Conservation (phyloP, 2,888 invertebrate species). For the Microplitis deprimator region DNA sequence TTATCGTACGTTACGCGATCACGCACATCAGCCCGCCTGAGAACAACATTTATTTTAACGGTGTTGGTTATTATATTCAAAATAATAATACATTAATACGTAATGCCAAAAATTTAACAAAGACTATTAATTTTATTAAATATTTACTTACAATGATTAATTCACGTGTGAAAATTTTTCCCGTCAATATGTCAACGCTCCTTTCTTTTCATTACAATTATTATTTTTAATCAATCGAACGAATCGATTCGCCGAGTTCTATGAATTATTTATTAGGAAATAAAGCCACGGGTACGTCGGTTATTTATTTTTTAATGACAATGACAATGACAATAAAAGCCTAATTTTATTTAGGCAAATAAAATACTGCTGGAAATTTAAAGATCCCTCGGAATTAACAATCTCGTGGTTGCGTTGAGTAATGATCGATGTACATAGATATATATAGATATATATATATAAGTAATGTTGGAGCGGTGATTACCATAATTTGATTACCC, state of each 20-base stretch:
- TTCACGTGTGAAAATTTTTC: neutral
- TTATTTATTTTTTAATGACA: slow-evolving; percentile 8
- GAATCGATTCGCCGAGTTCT: neutral
- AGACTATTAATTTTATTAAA: neutral
- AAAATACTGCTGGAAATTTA: neutral
- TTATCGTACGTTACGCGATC: slow-evolving; percentile 62
- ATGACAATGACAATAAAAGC: slow-evolving; percentile 3
- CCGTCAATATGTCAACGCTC: no score
- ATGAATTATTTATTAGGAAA: neutral
- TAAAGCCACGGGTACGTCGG: neutral
- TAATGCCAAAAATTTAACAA: neutral
- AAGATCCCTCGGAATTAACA: slow-evolving; percentile 31
- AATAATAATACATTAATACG: neutral
- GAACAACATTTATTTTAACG: slow-evolving; percentile 7
- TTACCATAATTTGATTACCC: slow-evolving; percentile 55
- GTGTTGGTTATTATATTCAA: slow-evolving; percentile 11
- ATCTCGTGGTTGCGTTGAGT: slow-evolving; percentile 35
- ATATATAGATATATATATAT: slow-evolving; percentile 31
- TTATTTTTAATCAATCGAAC: no score
- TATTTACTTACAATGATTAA: neutral
- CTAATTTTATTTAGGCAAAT: neutral
- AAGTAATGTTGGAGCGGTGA: slow-evolving; percentile 35
- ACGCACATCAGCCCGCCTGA: slow-evolving; percentile 41
- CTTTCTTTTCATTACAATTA: no score
- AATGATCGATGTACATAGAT: slow-evolving; percentile 35